These are phyloP conservation scores for Picathartes gymnocephalus DNA, from an alignment of 2,113 vertebrate genomes.

Conservation along the genomic window DNA sequence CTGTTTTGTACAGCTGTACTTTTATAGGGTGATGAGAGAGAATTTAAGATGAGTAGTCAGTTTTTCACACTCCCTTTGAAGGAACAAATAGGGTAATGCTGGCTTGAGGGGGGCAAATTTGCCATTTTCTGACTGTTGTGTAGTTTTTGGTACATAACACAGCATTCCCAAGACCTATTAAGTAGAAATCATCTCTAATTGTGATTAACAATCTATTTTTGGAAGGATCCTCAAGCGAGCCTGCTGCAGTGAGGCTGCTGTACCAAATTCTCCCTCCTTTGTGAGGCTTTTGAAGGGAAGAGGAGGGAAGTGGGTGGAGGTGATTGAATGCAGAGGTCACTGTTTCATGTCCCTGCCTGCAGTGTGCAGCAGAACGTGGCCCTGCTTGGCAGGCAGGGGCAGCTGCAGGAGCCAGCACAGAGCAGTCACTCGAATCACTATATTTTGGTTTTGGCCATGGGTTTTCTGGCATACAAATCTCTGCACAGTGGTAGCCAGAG, in stretches of 20 bases:
- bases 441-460: neutral
- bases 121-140: neutral
- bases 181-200: neutral
- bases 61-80: neutral
- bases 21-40: neutral
- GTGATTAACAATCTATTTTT: neutral
- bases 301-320: neutral
- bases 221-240: neutral
- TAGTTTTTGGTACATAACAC: neutral
- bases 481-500: slow-evolving; percentile 35
- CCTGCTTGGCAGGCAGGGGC: neutral
- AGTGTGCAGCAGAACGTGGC: neutral
- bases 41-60: neutral
- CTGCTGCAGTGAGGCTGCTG: neutral
- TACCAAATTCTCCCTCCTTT: neutral
- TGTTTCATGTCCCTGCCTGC: neutral
- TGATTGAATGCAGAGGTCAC: neutral
- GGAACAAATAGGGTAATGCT: neutral
- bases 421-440: neutral
- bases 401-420: neutral
- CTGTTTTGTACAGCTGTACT: neutral
- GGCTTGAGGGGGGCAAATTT: neutral
- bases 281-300: neutral
- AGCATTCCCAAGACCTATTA: neutral
- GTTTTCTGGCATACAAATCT: neutral